Base-by-base conservation (phyloP, 1,140 invertebrate species). In the Bombus huntii region DNA sequence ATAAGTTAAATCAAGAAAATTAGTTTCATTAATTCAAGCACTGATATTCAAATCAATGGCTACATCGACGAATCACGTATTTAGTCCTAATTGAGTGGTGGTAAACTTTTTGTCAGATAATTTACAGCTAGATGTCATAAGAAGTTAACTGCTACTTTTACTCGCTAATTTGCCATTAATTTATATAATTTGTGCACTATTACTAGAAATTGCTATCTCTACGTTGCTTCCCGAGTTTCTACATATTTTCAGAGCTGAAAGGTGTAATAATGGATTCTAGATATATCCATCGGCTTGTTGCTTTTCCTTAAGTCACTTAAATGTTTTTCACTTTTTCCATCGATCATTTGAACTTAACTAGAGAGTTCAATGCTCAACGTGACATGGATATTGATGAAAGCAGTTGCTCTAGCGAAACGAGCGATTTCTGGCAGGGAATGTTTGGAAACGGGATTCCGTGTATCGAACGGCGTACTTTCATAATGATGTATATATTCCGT, bases 401-500 rank as follows among this genome's bases (percentile, higher is more conserved):
- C 18, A 53, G 5, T 53, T 53, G 47, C 47, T 53, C 47, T 22
- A 53, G 47, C 18, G 47, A 53, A 6, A 2, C 47, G 47, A 22
- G 47, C 53, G 34, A 76, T 59, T 75, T 53, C 31, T 22, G 42
- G n/a, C 37, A 34, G 4, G 12, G 4, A 39, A 28, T 6, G 13
- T 15, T 31, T 4, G 9, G 34, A 57, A 76, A 62, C 81, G 81
- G 57, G 31, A 76, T n/a, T 42, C 68, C 37, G 5, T 42, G 10
- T 47, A 28, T 5, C 34, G 66, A 81, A 28, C 53, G 31, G n/a
- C 15, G 62, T 42, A 70, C 77, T 83, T 83, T 13, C 62, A 70
- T 70, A 78, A 83, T 34, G 74, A 57, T 59, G 81, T 34, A 78
- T 42, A 57, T n/a, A 42, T 83, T 83, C 81, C 81, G 74, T 83